Percentiles rank a stretch among this genome's conserved stretches.
phyloP scores from a whole-genome alignment of 2,113 vertebrate genomes.

The Ovibos moschatus region DNA sequence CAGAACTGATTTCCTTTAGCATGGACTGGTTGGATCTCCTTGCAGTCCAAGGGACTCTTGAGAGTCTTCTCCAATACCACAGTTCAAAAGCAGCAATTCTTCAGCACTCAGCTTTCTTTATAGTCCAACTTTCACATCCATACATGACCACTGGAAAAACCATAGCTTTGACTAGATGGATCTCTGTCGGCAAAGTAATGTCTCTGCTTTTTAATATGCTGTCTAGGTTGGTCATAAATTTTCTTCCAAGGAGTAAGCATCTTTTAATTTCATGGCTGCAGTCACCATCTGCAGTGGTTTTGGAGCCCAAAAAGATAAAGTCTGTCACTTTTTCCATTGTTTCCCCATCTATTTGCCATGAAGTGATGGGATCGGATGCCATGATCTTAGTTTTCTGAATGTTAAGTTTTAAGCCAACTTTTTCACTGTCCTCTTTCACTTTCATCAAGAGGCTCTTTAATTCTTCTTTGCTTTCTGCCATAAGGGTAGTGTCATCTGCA shows the following conservation, averaged over 20 bases:
- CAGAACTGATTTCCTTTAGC: not conserved
- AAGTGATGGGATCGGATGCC: not conserved
- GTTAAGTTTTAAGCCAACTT: not conserved
- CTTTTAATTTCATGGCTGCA: not conserved
- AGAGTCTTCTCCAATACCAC: not conserved
- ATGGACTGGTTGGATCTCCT: not conserved
- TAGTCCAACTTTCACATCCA: not conserved
- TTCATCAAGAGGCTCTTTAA: not conserved
- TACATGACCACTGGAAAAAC: not conserved
- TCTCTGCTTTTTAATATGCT: not conserved
- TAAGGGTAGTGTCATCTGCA: too few species aligned
- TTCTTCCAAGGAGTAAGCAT: not conserved
- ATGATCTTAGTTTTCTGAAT: not conserved
- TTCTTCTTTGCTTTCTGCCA: not conserved
- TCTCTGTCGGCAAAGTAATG: not conserved
- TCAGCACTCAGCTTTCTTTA: not conserved
- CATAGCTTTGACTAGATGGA: not conserved
- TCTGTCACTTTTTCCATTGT: not conserved
- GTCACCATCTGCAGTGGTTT: not conserved
- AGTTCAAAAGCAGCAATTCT: not conserved
- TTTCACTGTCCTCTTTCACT: not conserved
- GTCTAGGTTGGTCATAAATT: not conserved
- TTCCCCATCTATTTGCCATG: not conserved
- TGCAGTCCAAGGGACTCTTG: not conserved
- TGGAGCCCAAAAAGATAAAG: not conserved